Percentiles rank a stretch among this genome's conserved stretches.
Evolutionary conservation across 2,888 invertebrate species (phyloP).

Genomic region (Leucophenga maculata): DNA sequence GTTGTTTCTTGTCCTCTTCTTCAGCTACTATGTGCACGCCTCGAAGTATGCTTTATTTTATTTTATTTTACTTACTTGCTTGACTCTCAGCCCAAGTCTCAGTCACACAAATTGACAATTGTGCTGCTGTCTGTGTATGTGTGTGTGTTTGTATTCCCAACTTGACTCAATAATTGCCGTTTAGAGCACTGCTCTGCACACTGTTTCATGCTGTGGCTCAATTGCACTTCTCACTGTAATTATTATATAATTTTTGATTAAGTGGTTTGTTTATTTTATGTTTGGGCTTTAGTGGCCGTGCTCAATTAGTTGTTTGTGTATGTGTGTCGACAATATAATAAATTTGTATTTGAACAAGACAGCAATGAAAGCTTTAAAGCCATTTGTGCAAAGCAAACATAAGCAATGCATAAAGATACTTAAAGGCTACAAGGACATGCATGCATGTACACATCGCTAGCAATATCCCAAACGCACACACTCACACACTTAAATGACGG

Average conservation of each 20-base stretch:
- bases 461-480: background rate
- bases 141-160: constrained; percentile 6
- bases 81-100: too few relatives aligned
- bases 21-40: background rate
- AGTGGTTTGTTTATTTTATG: constrained; percentile 18
- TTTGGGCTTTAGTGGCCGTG: background rate
- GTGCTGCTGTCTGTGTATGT: background rate
- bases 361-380: too few relatives aligned
- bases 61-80: too few relatives aligned
- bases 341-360: too few relatives aligned
- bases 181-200: constrained; percentile 1
- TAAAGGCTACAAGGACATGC: too few relatives aligned
- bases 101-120: constrained; percentile 9
- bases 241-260: constrained; percentile 20
- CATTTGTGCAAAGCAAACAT: too few relatives aligned
- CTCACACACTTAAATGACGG: background rate
- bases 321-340: too few relatives aligned
- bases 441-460: too few relatives aligned
- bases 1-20: constrained; percentile 6
- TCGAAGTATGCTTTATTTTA: background rate
- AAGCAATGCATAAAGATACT: too few relatives aligned
- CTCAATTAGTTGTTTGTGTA: too few relatives aligned
- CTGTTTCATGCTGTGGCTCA: too few relatives aligned
- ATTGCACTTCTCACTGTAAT: background rate
- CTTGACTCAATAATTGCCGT: constrained; percentile 12